A percentile compares a stretch with the other conserved stretches of the same genome.
Conservation (phyloP, 1,140 invertebrate species). For the Panagrolaimus sp. region DNA sequence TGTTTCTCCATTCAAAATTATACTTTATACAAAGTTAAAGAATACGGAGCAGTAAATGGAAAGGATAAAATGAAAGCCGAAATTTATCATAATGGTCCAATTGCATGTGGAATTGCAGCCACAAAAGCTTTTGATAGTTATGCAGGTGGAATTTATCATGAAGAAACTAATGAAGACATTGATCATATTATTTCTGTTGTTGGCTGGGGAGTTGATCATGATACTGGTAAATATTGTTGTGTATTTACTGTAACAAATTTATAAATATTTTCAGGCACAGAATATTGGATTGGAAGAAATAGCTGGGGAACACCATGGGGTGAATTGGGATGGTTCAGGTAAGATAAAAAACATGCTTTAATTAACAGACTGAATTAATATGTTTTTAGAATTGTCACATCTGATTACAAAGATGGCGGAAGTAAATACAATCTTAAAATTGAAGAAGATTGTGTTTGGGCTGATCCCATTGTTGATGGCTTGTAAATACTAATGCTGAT, state of each 20-base stretch:
- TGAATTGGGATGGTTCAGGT: too few relatives aligned
- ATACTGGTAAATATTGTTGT: constrained; percentile 18
- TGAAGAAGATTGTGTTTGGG: constrained; percentile 60
- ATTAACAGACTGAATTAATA: not conserved
- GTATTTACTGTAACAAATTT: not conserved
- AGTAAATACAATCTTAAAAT: constrained; percentile 60
- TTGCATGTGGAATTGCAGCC: constrained; percentile 61
- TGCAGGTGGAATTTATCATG: constrained; percentile 60
- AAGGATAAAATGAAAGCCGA: constrained; percentile 63
- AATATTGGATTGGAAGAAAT: constrained; percentile 63
- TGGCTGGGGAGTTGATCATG: constrained; percentile 62
- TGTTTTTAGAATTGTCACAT: constrained; percentile 59
- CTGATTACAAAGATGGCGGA: constrained; percentile 57
- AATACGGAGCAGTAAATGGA: constrained; percentile 60
- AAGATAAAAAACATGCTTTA: not conserved
- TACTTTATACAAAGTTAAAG: constrained; percentile 63
- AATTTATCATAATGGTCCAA: constrained; percentile 62
- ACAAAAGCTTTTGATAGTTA: constrained; percentile 61
- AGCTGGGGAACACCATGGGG: constrained; percentile 63
- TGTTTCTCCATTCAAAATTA: constrained; percentile 60
- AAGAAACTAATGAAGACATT: constrained; percentile 53
- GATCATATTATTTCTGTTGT: constrained; percentile 57
- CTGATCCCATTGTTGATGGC: constrained; percentile 28
- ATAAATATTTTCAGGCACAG: constrained; percentile 45
- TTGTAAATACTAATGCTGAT: not conserved